These are phyloP conservation scores for Nylanderia fulva DNA, from an alignment of 1,140 invertebrate species.

Conservation along the genomic window DNA sequence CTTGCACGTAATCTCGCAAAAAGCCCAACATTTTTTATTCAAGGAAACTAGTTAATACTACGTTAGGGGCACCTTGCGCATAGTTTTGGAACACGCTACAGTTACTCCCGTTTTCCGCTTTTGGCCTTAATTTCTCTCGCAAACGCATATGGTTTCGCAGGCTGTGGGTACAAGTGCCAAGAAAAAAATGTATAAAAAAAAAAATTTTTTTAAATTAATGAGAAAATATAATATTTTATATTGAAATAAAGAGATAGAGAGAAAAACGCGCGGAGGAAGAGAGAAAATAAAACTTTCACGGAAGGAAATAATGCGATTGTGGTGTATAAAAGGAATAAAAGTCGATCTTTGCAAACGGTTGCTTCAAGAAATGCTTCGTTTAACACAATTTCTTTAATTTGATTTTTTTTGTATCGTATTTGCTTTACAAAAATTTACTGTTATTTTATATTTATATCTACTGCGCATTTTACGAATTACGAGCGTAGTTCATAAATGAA, in stretches of 20 bases:
- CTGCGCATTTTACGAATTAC: not conserved
- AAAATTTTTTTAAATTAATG: not conserved
- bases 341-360: too few relatives aligned
- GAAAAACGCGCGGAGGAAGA: not conserved
- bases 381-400: not conserved
- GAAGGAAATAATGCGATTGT: not conserved
- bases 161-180: too few relatives aligned
- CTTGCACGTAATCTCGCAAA: constrained; percentile 42
- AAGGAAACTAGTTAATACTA: constrained; percentile 58
- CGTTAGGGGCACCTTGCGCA: constrained; percentile 53
- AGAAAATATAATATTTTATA: not conserved
- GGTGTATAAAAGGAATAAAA: not conserved
- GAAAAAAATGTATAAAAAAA: not conserved
- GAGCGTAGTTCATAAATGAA: not conserved
- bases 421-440: constrained; percentile 4
- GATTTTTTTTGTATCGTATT: not conserved
- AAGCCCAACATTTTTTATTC: constrained; percentile 28
- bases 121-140: constrained; percentile 10
- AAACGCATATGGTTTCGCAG: not conserved
- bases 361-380: not conserved
- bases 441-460: not conserved
- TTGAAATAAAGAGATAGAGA: not conserved
- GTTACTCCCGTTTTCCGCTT: not conserved
- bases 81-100: constrained; percentile 41
- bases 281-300: not conserved